Percentiles rank a stretch among this genome's conserved stretches.
Conservation (phyloP, 2,797 vertebrate species). For the Eleutherodactylus coqui region DNA sequence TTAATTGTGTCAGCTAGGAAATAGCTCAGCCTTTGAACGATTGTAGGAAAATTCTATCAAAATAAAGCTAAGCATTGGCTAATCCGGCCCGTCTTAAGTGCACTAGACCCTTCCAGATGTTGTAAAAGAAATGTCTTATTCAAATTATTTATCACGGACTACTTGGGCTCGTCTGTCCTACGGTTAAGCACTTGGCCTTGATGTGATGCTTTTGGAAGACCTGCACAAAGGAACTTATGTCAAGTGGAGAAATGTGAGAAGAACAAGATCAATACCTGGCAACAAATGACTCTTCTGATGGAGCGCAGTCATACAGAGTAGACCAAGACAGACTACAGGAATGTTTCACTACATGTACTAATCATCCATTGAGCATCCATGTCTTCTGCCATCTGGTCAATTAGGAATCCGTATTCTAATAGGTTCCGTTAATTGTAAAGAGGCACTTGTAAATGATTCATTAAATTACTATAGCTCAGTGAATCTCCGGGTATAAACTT, state of each 20-base stretch:
- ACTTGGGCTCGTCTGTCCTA: conserved; percentile 35
- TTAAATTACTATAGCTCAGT: neutral
- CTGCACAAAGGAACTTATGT: conserved; percentile 43
- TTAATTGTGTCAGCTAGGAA: conserved; percentile 37
- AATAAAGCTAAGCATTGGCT: conserved; percentile 31
- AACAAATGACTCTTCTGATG: conserved; percentile 30
- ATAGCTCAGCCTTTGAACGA: conserved; percentile 17
- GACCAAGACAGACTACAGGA: neutral
- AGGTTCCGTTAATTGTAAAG: too few species aligned
- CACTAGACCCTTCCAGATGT: conserved; percentile 50
- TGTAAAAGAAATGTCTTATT: conserved; percentile 60
- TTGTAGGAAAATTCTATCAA: conserved; percentile 24
- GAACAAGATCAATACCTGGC: conserved; percentile 58
- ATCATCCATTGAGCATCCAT: neutral
- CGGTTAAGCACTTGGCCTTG: conserved; percentile 38
- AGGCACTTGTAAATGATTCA: too few species aligned
- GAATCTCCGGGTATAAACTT: neutral
- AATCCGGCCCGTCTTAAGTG: conserved; percentile 39
- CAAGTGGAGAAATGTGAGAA: conserved; percentile 48
- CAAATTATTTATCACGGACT: conserved; percentile 60
- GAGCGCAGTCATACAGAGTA: conserved; percentile 25
- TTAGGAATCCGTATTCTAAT: neutral
- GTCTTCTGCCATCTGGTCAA: neutral
- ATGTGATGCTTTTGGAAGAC: conserved; percentile 56
- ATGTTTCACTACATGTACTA: neutral